These are phyloP conservation scores for Alouatta palliata DNA, from an alignment of 2,113 vertebrate species.

Conservation along the genomic window DNA sequence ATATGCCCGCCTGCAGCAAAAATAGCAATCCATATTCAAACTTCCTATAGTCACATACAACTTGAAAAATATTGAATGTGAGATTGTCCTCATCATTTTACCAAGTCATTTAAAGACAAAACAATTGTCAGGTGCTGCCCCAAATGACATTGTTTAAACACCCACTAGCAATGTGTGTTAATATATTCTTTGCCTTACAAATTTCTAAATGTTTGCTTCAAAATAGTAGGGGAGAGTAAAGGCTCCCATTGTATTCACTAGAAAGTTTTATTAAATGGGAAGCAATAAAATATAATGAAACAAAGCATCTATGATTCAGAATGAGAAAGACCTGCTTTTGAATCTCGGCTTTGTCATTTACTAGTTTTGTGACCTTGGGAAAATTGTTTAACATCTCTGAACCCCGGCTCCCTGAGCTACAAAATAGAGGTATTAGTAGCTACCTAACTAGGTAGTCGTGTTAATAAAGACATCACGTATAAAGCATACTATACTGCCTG, in stretches of 20 bases:
- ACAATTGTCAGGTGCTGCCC: neutral
- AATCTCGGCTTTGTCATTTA: neutral
- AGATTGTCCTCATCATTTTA: slow-evolving; percentile 35
- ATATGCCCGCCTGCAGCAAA: slow-evolving; percentile 39
- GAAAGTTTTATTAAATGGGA: neutral
- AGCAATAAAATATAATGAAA: neutral
- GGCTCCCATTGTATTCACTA: neutral
- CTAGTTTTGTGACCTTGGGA: neutral
- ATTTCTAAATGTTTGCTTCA: slow-evolving; percentile 58
- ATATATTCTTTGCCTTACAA: slow-evolving; percentile 28
- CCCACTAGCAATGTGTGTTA: slow-evolving; percentile 24
- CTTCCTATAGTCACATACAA: neutral
- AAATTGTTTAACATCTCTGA: slow-evolving; percentile 47
- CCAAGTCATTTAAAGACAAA: slow-evolving; percentile 51
- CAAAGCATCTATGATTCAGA: slow-evolving; percentile 28
- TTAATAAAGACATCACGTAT: slow-evolving; percentile 2
- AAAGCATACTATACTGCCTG: neutral
- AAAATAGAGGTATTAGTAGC: neutral
- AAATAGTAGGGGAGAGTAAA: slow-evolving; percentile 8
- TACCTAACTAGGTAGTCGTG: neutral
- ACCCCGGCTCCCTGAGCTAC: neutral
- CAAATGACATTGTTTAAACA: neutral
- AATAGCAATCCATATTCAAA: neutral
- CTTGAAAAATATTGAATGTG: slow-evolving; percentile 28
- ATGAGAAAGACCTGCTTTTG: slow-evolving; percentile 5